Evolutionary conservation across 2,888 invertebrate species (phyloP).

Genomic region (Heliconius sara): DNA sequence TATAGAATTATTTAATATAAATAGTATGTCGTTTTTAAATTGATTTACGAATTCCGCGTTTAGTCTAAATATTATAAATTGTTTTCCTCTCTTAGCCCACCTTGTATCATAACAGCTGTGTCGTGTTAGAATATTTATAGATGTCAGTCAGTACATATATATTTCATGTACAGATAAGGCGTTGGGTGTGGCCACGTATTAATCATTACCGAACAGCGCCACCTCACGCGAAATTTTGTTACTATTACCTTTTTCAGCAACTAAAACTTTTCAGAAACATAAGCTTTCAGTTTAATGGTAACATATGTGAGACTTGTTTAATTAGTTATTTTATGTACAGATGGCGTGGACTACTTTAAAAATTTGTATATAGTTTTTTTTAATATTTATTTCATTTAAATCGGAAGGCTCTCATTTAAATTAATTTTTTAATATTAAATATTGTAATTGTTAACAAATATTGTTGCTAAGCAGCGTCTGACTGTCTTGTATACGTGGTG

Average conservation of each 20-base stretch:
- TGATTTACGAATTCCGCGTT: not conserved
- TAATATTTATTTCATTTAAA: not conserved
- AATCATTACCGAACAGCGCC: constrained; percentile 19
- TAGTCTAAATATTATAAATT: not conserved
- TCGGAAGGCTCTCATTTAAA: not conserved
- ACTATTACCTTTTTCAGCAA: constrained; percentile 11
- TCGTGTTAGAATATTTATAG: constrained; percentile 25
- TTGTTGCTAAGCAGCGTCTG: too few relatives aligned
- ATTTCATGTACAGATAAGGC: constrained; percentile 13
- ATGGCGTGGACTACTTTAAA: constrained; percentile 16
- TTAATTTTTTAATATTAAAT: not conserved
- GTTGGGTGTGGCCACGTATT: constrained; percentile 26
- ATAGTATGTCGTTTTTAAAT: not conserved
- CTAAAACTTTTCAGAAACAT: constrained; percentile 12
- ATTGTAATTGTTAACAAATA: too few relatives aligned
- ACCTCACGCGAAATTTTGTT: constrained; percentile 7
- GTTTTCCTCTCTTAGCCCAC: constrained; percentile 14
- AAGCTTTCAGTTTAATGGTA: constrained; percentile 6
- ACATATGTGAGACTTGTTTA: not conserved
- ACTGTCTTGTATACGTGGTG: too few relatives aligned
- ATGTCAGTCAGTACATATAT: constrained; percentile 11
- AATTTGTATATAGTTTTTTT: not conserved
- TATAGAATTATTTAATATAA: too few relatives aligned
- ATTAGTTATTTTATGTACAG: constrained; percentile 4
- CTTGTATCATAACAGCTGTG: constrained; percentile 16